Evolutionary conservation across 2,113 vertebrate species (phyloP).

Genomic region (Mus musculus): DNA sequence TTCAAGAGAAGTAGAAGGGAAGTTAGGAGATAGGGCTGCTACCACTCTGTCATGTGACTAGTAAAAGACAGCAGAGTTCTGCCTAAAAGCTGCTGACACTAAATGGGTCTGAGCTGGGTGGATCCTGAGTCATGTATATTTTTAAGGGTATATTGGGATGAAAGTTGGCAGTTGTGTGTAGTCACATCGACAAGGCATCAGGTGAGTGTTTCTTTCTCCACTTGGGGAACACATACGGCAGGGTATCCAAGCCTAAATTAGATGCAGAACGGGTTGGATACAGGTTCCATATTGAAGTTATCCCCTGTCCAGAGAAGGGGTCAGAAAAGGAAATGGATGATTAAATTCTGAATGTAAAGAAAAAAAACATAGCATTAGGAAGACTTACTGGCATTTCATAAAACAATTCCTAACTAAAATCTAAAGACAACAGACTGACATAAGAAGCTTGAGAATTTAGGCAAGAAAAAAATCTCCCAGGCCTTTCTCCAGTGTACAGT

Average conservation of each 20-base stretch:
- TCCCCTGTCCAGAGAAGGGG: background rate
- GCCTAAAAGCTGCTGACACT: background rate
- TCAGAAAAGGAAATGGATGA: background rate
- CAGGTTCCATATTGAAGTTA: background rate
- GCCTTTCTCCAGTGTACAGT: fast-evolving
- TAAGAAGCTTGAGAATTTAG: background rate
- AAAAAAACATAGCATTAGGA: background rate
- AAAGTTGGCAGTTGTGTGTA: background rate
- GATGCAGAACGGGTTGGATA: background rate
- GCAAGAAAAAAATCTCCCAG: fast-evolving
- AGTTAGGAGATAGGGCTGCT: background rate
- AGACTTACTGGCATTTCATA: background rate
- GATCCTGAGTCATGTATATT: background rate
- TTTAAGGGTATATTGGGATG: background rate
- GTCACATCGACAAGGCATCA: background rate
- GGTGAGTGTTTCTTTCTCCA: background rate
- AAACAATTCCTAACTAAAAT: background rate
- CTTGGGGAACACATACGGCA: background rate
- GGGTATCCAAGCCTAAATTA: background rate
- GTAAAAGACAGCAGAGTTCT: background rate
- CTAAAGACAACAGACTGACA: background rate
- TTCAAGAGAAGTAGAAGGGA: background rate
- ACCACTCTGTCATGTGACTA: background rate
- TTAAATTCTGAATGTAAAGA: background rate
- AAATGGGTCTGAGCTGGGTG: background rate